These are phyloP conservation scores for Hymenochirus boettgeri DNA, from an alignment of 2,113 vertebrate genomes.

Conservation along the genomic window DNA sequence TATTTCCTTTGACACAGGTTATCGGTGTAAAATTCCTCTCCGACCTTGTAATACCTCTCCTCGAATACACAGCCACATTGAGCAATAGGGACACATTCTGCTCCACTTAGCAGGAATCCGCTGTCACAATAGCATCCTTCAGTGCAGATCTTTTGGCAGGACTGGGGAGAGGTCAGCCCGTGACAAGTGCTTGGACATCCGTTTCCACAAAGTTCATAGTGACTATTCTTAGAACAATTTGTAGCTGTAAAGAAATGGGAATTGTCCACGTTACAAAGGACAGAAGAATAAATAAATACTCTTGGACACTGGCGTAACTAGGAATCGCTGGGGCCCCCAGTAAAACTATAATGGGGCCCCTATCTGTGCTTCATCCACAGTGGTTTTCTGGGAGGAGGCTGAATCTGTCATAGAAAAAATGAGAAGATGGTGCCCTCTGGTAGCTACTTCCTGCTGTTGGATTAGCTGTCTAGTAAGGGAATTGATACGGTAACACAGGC, in stretches of 20 bases:
- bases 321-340: too few relatives aligned
- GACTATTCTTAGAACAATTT: slow-evolving; percentile 67
- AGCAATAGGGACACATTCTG: slow-evolving; percentile 57
- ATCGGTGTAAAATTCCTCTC: slow-evolving; percentile 45
- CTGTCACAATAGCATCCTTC: slow-evolving; percentile 67
- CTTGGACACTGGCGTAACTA: too few relatives aligned
- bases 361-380: too few relatives aligned
- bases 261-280: too few relatives aligned
- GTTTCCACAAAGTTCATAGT: slow-evolving; percentile 65
- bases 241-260: slow-evolving; percentile 56
- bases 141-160: slow-evolving; percentile 59
- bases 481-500: too few relatives aligned
- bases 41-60: slow-evolving; percentile 56
- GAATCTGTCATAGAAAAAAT: too few relatives aligned
- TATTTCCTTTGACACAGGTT: slow-evolving; percentile 64
- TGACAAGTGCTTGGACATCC: slow-evolving; percentile 64
- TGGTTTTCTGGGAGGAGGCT: too few relatives aligned
- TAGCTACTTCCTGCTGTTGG: too few relatives aligned
- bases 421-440: too few relatives aligned
- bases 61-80: slow-evolving; percentile 66
- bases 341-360: too few relatives aligned
- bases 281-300: too few relatives aligned
- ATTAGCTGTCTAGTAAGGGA: too few relatives aligned
- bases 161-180: slow-evolving; percentile 37
- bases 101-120: slow-evolving; percentile 63